These are phyloP conservation scores for Yponomeuta evonymella DNA, from an alignment of 2,888 invertebrate species.

Conservation along the genomic window DNA sequence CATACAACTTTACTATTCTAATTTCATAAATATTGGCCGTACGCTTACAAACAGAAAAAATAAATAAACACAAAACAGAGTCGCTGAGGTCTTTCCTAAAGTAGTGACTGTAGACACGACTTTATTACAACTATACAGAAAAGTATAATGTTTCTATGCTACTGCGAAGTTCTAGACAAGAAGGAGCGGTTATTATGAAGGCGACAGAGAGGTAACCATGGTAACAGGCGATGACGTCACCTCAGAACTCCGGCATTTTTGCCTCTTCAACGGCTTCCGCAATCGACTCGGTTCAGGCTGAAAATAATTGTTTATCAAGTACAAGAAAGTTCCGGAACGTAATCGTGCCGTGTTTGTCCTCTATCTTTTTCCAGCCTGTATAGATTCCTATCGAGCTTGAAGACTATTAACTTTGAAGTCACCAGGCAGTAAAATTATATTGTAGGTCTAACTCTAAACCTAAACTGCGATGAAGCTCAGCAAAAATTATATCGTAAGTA, in stretches of 20 bases:
- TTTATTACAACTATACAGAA: neutral
- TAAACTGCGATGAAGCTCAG: too few relatives aligned
- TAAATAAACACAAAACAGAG: neutral
- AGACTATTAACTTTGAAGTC: too few relatives aligned
- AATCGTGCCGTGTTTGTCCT: too few relatives aligned
- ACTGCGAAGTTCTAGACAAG: neutral
- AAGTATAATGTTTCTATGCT: slow-evolving; percentile 4
- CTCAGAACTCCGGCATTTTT: slow-evolving; percentile 71
- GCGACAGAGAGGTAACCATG: slow-evolving; percentile 12
- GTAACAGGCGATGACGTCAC: slow-evolving; percentile 35
- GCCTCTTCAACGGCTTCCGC: slow-evolving; percentile 64
- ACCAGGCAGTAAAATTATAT: too few relatives aligned
- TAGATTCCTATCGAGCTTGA: too few relatives aligned
- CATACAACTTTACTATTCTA: too few relatives aligned
- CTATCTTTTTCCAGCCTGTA: too few relatives aligned
- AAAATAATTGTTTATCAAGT: slow-evolving; percentile 46
- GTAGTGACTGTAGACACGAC: neutral
- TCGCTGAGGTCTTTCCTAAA: neutral
- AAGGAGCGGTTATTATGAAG: neutral
- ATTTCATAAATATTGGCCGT: too few relatives aligned
- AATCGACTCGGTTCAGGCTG: slow-evolving; percentile 60
- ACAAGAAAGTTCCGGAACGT: slow-evolving; percentile 28
- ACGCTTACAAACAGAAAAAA: too few relatives aligned
- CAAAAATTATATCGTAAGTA: too few relatives aligned
- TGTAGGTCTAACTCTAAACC: too few relatives aligned